Evolutionary conservation across 2,113 vertebrate genomes (phyloP).

Genomic region (Oenanthe melanoleuca): DNA sequence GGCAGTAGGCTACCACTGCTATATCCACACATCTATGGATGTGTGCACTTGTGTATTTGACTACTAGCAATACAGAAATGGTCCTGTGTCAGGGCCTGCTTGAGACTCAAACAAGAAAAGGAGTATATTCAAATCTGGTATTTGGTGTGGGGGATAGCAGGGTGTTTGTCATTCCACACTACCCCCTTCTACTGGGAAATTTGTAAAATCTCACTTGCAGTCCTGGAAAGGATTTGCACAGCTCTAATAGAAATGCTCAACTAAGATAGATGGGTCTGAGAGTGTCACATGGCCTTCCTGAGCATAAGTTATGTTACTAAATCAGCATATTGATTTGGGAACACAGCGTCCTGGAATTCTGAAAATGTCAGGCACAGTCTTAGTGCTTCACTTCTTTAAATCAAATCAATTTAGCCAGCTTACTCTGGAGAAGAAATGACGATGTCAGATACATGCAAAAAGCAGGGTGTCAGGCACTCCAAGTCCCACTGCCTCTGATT

Average conservation of each 20-base stretch:
- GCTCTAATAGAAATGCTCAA: slow-evolving; percentile 27
- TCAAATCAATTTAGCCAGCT: slow-evolving; percentile 60
- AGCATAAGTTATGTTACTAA: slow-evolving; percentile 66
- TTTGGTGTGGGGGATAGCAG: accelerated
- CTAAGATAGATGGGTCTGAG: slow-evolving; percentile 57
- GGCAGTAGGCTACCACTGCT: not conserved
- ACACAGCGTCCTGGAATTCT: slow-evolving; percentile 63
- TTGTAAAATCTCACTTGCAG: not conserved
- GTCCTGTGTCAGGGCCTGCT: not conserved
- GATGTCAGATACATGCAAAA: not conserved
- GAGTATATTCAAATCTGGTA: not conserved
- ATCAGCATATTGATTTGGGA: slow-evolving; percentile 72
- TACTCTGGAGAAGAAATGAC: slow-evolving; percentile 12
- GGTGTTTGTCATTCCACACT: not conserved
- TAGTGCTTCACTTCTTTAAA: slow-evolving; percentile 62
- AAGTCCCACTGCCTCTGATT: not conserved
- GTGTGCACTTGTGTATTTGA: not conserved
- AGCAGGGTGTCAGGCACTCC: not conserved
- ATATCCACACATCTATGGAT: not conserved
- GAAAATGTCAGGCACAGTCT: slow-evolving; percentile 67
- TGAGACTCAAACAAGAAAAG: not conserved
- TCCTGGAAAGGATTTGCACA: slow-evolving; percentile 25
- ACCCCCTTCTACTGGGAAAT: not conserved
- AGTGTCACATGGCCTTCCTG: slow-evolving; percentile 55
- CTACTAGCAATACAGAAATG: not conserved